These are phyloP conservation scores for Halesus radiatus DNA, from an alignment of 1,140 invertebrate species.

Conservation along the genomic window DNA sequence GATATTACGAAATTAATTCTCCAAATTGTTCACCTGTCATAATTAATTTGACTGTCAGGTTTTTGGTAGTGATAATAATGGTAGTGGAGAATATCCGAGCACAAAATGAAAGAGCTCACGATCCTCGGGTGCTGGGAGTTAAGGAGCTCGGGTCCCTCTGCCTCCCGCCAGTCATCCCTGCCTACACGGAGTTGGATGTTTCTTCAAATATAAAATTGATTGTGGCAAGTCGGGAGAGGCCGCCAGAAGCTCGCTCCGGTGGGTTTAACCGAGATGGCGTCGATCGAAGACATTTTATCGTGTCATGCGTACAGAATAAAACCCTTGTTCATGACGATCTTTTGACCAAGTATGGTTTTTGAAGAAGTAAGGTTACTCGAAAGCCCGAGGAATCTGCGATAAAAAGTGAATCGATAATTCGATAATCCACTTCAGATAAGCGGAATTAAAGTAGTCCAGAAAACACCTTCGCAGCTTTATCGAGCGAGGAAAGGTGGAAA, in stretches of 20 bases:
- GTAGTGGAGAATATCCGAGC: too few species aligned
- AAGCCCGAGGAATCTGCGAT: conserved; percentile 1
- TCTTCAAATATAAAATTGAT: not conserved
- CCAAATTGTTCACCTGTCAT: too few species aligned
- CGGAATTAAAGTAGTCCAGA: not conserved
- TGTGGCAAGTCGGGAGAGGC: conserved; percentile 13
- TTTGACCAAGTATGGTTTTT: not conserved
- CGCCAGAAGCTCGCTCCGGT: not conserved
- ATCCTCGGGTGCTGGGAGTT: too few species aligned
- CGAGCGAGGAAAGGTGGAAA: not conserved
- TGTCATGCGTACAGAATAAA: not conserved
- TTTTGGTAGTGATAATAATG: too few species aligned
- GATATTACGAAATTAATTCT: too few species aligned
- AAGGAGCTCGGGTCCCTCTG: too few species aligned
- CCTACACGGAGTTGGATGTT: too few species aligned
- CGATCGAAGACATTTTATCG: conserved; percentile 23
- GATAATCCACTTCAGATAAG: not conserved
- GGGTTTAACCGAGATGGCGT: conserved; percentile 37
- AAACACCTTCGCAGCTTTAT: not conserved
- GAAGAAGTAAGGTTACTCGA: conserved; percentile 28
- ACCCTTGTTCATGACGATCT: not conserved
- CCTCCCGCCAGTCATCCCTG: too few species aligned
- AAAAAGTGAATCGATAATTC: conserved; percentile 37
- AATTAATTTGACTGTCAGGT: too few species aligned
- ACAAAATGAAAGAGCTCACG: too few species aligned